phyloP scores from a whole-genome alignment of 1,140 invertebrate species.

The Saxidomus purpurata region DNA sequence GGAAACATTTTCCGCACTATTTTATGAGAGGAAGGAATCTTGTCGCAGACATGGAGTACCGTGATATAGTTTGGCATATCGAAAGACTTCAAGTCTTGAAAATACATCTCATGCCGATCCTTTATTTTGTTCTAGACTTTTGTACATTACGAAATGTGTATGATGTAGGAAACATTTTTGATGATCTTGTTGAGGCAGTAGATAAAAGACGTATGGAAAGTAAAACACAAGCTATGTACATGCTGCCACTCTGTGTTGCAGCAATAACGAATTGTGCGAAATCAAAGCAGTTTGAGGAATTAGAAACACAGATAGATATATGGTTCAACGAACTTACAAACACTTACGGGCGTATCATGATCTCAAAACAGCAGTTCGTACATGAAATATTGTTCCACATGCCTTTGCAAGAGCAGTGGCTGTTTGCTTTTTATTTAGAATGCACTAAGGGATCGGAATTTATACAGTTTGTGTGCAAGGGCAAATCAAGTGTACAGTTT shows the following conservation, averaged over 20 bases:
- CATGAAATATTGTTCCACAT: background rate
- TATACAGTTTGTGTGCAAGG: background rate
- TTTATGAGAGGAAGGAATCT: slow-evolving; percentile 19
- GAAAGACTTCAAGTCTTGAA: background rate
- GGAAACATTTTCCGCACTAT: slow-evolving; percentile 15
- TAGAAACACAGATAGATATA: background rate
- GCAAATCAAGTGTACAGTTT: background rate
- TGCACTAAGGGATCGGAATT: background rate
- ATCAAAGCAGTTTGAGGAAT: background rate
- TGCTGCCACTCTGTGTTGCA: background rate
- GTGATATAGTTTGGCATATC: background rate
- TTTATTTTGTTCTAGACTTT: background rate
- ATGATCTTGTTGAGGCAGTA: background rate
- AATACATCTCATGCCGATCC: background rate
- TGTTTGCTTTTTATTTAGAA: slow-evolving; percentile 4
- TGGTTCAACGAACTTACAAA: background rate
- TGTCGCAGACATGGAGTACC: background rate
- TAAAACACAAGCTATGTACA: background rate
- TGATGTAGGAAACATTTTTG: background rate
- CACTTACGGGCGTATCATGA: background rate
- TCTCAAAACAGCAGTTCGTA: background rate
- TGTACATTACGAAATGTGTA: background rate
- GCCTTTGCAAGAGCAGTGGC: background rate
- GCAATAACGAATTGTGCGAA: background rate
- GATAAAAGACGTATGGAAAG: background rate